These are phyloP conservation scores for Agrilus mali DNA, from an alignment of 2,888 invertebrate genomes.

Conservation along the genomic window DNA sequence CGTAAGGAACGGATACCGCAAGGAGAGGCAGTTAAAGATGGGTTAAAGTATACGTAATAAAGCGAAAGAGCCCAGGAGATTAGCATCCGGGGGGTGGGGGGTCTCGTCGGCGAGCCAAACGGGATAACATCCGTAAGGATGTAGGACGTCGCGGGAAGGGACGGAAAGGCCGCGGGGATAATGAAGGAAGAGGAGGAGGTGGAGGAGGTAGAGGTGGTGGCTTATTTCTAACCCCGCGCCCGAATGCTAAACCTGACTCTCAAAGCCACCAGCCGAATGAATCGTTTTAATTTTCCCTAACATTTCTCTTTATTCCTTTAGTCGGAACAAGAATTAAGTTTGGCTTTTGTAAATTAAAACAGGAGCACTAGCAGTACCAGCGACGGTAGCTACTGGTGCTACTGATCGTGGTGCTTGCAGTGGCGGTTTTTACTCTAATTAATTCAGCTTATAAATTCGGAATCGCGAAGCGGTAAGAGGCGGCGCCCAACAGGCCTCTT, in stretches of 20 bases:
- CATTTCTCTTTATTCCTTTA: constrained; percentile 41
- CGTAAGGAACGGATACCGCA: too few relatives aligned
- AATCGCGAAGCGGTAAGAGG: constrained; percentile 26
- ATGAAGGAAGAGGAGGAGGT: too few relatives aligned
- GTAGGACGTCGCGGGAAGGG: too few relatives aligned
- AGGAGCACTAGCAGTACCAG: constrained; percentile 24
- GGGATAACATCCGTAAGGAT: too few relatives aligned
- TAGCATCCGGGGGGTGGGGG: too few relatives aligned
- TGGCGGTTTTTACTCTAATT: constrained; percentile 41
- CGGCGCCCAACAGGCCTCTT: constrained; percentile 14
- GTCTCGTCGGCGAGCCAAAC: too few relatives aligned
- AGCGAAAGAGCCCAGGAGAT: too few relatives aligned
- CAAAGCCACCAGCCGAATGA: constrained; percentile 33
- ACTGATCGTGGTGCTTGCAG: constrained; percentile 22
- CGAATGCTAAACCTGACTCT: constrained; percentile 31
- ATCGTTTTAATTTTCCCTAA: constrained; percentile 42
- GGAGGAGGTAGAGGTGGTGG: constrained; percentile 4
- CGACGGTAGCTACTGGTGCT: constrained; percentile 2
- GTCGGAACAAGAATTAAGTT: constrained; percentile 41
- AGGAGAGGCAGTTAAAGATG: too few relatives aligned
- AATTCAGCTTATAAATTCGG: constrained; percentile 42
- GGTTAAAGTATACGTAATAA: too few relatives aligned
- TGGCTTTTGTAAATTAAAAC: constrained; percentile 43
- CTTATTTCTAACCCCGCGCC: constrained; percentile 9
- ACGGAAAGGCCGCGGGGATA: too few relatives aligned